Conservation (phyloP, 2,113 vertebrate genomes). For the human (Homo sapiens) region GRCh38 chr3:134601001-134601500, state of each 20-base stretch:
- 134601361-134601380: background rate
- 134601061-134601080: slow-evolving; percentile 65
- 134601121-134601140: slow-evolving; percentile 63
- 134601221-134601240: slow-evolving; percentile 56
- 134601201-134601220: slow-evolving; percentile 43
- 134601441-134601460: background rate
- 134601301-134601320: background rate
- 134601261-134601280: background rate
- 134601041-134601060: background rate
- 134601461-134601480: background rate
- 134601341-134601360: background rate
- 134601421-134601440: background rate
- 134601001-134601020: background rate
- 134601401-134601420: background rate
- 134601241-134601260: background rate
- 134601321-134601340: background rate
- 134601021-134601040: slow-evolving; percentile 50
- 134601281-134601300: background rate
- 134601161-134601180: slow-evolving; percentile 71
- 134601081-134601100: slow-evolving; percentile 63
- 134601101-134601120: slow-evolving; percentile 47
- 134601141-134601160: slow-evolving; percentile 73
- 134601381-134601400: background rate
- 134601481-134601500: slow-evolving; percentile 42
- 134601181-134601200: slow-evolving; percentile 58